phyloP scores from a whole-genome alignment of 2,888 invertebrate species.

The Sminthurides aquaticus region DNA sequence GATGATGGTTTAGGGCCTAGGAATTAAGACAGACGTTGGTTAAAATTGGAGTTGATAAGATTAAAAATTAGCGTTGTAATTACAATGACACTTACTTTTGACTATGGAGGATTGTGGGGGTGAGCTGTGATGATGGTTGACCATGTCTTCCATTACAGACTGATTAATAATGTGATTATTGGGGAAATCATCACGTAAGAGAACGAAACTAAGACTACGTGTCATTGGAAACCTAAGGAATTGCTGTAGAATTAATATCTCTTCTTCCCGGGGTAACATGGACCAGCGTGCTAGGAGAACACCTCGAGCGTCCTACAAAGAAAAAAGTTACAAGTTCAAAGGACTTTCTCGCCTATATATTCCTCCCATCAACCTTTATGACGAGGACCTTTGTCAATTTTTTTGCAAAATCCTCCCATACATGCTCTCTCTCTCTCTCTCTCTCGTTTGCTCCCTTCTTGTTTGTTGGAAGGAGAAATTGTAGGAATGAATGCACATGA shows the following conservation, averaged over 20 bases:
- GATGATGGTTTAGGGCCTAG: slow-evolving; percentile 21
- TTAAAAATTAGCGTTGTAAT: too few relatives aligned
- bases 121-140: slow-evolving; percentile 15
- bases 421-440: background rate
- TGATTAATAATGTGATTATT: slow-evolving; percentile 29
- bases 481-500: background rate
- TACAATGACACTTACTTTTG: slow-evolving; percentile 33
- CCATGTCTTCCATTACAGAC: slow-evolving; percentile 23
- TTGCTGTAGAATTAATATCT: slow-evolving; percentile 83
- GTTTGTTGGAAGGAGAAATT: too few relatives aligned
- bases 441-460: background rate
- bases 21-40: background rate
- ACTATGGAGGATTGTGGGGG: slow-evolving; percentile 49
- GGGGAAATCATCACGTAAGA: slow-evolving; percentile 42
- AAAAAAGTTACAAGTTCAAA: slow-evolving; percentile 42
- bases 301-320: slow-evolving; percentile 67
- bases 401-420: background rate
- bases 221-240: slow-evolving; percentile 85
- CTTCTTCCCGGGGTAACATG: slow-evolving; percentile 78
- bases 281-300: slow-evolving; percentile 80
- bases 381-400: background rate
- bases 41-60: background rate
- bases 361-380: background rate
- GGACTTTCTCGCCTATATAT: background rate
- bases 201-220: slow-evolving; percentile 57